Conservation (phyloP, 1,140 invertebrate species). For the Dendroctonus ponderosae region DNA sequence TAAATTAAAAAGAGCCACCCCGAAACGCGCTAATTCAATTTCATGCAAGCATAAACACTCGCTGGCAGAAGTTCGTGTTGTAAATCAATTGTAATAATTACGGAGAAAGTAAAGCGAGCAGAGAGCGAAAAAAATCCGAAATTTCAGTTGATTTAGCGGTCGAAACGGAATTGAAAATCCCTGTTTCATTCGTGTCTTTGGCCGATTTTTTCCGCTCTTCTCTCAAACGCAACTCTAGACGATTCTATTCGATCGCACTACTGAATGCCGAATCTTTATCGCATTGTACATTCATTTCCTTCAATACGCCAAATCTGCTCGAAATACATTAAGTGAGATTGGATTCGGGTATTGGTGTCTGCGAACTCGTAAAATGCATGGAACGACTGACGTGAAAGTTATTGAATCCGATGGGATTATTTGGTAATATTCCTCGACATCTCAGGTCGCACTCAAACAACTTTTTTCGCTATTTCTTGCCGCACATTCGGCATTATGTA, state of each 20-base stretch:
- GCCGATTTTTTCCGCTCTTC: too few relatives aligned
- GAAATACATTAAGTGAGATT: conserved; percentile 17
- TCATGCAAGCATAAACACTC: conserved; percentile 25
- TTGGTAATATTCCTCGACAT: conserved; percentile 3
- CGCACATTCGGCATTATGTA: too few relatives aligned
- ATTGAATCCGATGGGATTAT: conserved; percentile 12
- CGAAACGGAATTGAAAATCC: too few relatives aligned
- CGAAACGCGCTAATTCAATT: conserved; percentile 21
- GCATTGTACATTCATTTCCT: conserved; percentile 20
- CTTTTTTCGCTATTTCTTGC: too few relatives aligned
- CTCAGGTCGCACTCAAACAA: too few relatives aligned
- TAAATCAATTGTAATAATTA: conserved; percentile 25
- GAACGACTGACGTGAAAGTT: conserved; percentile 14
- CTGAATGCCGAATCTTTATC: conserved; percentile 10
- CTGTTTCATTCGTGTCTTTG: too few relatives aligned
- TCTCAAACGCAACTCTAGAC: neutral
- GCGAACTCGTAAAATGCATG: conserved; percentile 10
- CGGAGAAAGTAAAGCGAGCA: conserved; percentile 11
- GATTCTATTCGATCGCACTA: conserved; percentile 6
- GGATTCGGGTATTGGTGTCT: conserved; percentile 17
- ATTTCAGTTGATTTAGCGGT: conserved; percentile 8
- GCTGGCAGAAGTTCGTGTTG: conserved; percentile 15
- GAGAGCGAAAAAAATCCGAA: conserved; percentile 4
- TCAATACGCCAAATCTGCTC: conserved; percentile 19
- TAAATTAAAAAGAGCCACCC: conserved; percentile 19